Evolutionary conservation across 2,113 vertebrate genomes (phyloP).

Genomic region (Todiramphus saurophagus): DNA sequence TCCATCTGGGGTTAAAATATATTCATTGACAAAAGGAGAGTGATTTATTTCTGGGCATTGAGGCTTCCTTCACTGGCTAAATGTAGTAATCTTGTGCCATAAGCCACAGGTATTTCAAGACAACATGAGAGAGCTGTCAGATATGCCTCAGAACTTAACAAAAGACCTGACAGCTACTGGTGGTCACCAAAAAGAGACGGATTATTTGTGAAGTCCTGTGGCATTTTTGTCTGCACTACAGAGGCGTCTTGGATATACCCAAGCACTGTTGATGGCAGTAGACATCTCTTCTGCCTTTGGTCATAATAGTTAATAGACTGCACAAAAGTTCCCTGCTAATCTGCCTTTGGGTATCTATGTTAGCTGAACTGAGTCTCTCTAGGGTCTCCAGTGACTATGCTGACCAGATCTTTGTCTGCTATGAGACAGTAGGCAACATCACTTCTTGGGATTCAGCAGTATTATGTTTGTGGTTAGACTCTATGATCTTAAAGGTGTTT

Average conservation of each 20-base stretch:
- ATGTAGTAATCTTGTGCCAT: background rate
- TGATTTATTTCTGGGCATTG: background rate
- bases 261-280: accelerated
- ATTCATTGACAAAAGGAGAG: background rate
- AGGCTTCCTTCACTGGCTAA: background rate
- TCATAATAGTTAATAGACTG: no score
- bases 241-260: no score
- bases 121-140: background rate
- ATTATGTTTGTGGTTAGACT: background rate
- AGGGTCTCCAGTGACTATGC: background rate
- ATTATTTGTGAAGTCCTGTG: background rate
- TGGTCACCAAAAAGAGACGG: background rate
- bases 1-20: background rate
- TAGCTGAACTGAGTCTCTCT: background rate
- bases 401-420: background rate
- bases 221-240: background rate
- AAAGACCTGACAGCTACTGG: background rate
- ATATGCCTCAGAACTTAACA: background rate
- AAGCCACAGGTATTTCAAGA: background rate
- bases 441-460: background rate
- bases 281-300: background rate
- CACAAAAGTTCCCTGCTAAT: background rate
- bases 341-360: background rate
- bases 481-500: background rate
- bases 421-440: background rate